Conservation (phyloP, 2,113 vertebrate species). For the Seriola rivoliana region DNA sequence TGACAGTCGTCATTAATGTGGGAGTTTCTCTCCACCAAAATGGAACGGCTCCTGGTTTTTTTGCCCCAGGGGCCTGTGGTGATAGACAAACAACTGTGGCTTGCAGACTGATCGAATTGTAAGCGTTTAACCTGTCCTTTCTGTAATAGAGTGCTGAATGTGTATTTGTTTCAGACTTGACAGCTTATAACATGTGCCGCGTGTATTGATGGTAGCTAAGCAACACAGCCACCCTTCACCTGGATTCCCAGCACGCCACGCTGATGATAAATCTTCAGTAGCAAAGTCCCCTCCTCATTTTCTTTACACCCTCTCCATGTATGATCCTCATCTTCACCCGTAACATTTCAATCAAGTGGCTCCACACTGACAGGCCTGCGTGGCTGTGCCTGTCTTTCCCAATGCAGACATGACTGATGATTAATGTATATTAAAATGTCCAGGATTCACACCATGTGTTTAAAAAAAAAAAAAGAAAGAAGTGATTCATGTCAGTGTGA, state of each 20-base stretch:
- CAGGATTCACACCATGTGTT: slow-evolving; percentile 22
- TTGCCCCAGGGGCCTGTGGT: slow-evolving; percentile 43
- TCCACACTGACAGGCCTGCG: slow-evolving; percentile 32
- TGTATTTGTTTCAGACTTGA: slow-evolving; percentile 52
- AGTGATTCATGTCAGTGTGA: slow-evolving; percentile 15
- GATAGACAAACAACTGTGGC: slow-evolving; percentile 65
- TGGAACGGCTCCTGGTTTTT: slow-evolving; percentile 53
- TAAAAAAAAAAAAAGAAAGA: slow-evolving; percentile 5
- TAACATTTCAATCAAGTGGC: slow-evolving; percentile 44
- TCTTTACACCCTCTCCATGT: slow-evolving; percentile 19
- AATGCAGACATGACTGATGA: slow-evolving; percentile 36
- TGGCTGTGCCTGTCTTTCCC: slow-evolving; percentile 41
- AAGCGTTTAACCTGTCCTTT: slow-evolving; percentile 51
- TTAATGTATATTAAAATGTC: slow-evolving; percentile 48
- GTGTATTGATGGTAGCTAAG: slow-evolving; percentile 36
- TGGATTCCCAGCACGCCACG: slow-evolving; percentile 48
- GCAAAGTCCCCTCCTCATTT: slow-evolving; percentile 14
- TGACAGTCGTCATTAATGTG: slow-evolving; percentile 65
- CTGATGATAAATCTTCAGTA: slow-evolving; percentile 55
- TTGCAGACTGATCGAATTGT: slow-evolving; percentile 67
- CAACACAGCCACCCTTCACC: slow-evolving; percentile 55
- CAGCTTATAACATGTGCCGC: slow-evolving; percentile 32
- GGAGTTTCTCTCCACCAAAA: slow-evolving; percentile 52
- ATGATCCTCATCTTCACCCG: slow-evolving; percentile 17
- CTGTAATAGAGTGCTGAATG: slow-evolving; percentile 48